phyloP scores from a whole-genome alignment of 2,113 vertebrate species.

The Rhodinocichla rosea region DNA sequence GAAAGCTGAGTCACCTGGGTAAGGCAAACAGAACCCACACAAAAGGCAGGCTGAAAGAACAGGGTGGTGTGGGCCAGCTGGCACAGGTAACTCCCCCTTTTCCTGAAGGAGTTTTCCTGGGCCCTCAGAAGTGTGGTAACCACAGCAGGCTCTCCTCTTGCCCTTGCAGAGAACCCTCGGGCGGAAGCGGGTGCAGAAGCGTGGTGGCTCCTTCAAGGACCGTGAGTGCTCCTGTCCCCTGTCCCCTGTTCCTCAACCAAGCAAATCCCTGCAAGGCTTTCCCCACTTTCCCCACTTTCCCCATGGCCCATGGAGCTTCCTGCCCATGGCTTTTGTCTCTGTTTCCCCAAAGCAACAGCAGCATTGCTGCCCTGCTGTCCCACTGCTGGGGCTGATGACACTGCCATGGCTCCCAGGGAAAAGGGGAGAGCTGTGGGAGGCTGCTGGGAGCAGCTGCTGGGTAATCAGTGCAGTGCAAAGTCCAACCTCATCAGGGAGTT shows the following conservation, averaged over 20 bases:
- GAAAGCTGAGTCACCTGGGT: constrained; percentile 21
- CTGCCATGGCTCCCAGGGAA: neutral
- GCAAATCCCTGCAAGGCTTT: neutral
- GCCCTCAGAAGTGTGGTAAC: neutral
- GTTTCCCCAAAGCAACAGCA: neutral
- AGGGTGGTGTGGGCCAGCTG: neutral
- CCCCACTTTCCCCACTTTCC: neutral
- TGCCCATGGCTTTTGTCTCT: neutral
- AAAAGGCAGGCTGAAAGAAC: neutral
- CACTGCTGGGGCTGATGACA: accelerated
- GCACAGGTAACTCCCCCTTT: neutral
- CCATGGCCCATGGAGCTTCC: neutral
- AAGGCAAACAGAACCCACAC: neutral
- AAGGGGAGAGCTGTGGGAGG: neutral
- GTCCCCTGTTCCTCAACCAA: neutral
- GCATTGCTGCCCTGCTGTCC: neutral
- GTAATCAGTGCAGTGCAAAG: neutral
- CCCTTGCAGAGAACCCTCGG: constrained; percentile 78
- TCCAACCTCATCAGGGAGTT: neutral
- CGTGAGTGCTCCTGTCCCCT: constrained; percentile 73
- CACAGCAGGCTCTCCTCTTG: neutral
- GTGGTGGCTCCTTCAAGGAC: constrained; percentile 92
- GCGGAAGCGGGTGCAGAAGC: constrained; percentile 80
- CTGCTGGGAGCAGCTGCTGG: neutral
- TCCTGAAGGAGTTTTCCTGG: neutral